Evolutionary conservation across 2,888 invertebrate species (phyloP).

Genomic region (Clepsis dumicolana): DNA sequence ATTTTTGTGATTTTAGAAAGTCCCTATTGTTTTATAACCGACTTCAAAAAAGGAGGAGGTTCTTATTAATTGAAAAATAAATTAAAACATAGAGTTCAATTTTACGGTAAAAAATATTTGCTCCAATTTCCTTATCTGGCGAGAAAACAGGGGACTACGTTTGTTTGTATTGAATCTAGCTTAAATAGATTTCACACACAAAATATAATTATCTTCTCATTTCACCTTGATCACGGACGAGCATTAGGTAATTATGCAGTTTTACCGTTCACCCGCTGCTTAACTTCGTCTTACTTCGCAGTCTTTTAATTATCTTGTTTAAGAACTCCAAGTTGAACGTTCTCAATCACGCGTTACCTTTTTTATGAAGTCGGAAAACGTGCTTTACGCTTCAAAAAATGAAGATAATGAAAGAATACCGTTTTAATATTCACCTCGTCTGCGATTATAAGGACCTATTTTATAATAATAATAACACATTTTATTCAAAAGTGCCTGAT

Average conservation of each 20-base stretch:
- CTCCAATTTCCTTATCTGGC: no score
- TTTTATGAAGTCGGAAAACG: slow-evolving; percentile 30
- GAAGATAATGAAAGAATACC: slow-evolving; percentile 38
- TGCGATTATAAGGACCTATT: slow-evolving; percentile 64
- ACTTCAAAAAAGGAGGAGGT: no score
- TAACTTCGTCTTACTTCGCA: slow-evolving; percentile 13
- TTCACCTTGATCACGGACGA: slow-evolving; percentile 48
- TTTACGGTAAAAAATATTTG: no score
- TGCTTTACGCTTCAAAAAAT: slow-evolving; percentile 48
- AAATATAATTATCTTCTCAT: slow-evolving; percentile 53
- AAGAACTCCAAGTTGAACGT: slow-evolving; percentile 6
- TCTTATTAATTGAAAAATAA: no score
- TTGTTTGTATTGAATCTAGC: no score
- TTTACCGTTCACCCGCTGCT: slow-evolving; percentile 44
- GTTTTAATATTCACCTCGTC: slow-evolving; percentile 74
- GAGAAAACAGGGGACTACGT: no score
- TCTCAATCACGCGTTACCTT: slow-evolving; percentile 26
- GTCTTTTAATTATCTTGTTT: slow-evolving; percentile 23
- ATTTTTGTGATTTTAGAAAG: no score
- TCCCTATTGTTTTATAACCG: no score
- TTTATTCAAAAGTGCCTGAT: slow-evolving; percentile 70
- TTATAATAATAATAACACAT: slow-evolving; percentile 65
- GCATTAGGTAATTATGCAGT: slow-evolving; percentile 56
- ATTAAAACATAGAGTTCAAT: no score
- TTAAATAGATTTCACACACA: slow-evolving; percentile 62